A percentile compares a stretch with the other conserved stretches of the same genome.
Conservation (phyloP, 1,140 invertebrate species). For the Trachymyrmex septentrionalis region DNA sequence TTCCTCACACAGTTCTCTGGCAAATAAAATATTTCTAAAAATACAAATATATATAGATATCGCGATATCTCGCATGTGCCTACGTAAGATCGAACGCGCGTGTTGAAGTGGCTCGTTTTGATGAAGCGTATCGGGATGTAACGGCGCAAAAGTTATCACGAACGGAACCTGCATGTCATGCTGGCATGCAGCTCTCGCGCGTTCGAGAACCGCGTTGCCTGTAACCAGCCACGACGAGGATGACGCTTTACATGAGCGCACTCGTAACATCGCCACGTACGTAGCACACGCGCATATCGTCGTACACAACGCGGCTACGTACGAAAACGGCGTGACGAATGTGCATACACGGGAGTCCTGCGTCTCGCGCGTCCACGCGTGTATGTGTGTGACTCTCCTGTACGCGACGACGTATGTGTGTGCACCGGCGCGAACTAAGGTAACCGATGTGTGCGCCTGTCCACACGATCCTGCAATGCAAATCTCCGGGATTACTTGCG, state of each 20-base stretch:
- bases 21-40: neutral
- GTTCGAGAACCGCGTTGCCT: constrained; percentile 18
- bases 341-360: neutral
- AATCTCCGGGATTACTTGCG: constrained; percentile 1
- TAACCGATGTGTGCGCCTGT: neutral
- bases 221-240: constrained; percentile 26
- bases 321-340: constrained; percentile 43
- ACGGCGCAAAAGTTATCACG: constrained; percentile 38
- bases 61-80: neutral
- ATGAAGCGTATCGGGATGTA: constrained; percentile 3
- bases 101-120: neutral
- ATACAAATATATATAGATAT: neutral
- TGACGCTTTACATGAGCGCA: constrained; percentile 29
- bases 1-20: neutral
- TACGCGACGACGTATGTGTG: neutral
- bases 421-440: neutral
- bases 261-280: constrained; percentile 3
- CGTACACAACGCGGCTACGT: constrained; percentile 6
- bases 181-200: constrained; percentile 17
- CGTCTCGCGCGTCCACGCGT: neutral
- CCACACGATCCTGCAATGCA: neutral
- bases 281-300: neutral
- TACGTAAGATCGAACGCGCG: neutral
- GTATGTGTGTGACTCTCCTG: neutral
- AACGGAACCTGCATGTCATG: constrained; percentile 34